A percentile compares a stretch with the other conserved stretches of the same genome.
phyloP scores from a whole-genome alignment of 2,113 vertebrate genomes.

The Saguinus midas region DNA sequence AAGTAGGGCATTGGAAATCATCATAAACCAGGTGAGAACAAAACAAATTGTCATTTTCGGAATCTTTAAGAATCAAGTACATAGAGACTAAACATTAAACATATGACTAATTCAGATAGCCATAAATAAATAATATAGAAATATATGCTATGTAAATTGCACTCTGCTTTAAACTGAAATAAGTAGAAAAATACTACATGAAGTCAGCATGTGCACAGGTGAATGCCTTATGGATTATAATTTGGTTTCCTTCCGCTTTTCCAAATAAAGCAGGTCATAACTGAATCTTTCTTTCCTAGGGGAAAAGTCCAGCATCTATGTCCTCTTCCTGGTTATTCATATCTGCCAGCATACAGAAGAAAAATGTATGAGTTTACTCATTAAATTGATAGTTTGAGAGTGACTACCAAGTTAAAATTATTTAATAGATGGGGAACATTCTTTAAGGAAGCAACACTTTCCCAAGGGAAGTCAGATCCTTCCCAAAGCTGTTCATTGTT shows the following conservation, averaged over 20 bases:
- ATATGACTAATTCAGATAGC: background rate
- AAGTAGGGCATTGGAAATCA: slow-evolving; percentile 1
- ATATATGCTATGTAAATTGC: background rate
- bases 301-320: background rate
- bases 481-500: background rate
- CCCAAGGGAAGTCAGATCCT: background rate
- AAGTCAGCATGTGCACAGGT: background rate
- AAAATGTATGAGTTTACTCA: background rate
- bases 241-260: background rate
- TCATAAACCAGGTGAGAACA: background rate
- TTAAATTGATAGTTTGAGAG: background rate
- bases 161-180: background rate
- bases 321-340: background rate
- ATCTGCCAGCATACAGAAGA: background rate
- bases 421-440: background rate
- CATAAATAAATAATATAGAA: background rate
- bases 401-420: background rate
- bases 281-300: background rate
- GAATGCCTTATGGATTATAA: background rate
- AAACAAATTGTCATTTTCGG: background rate
- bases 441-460: background rate
- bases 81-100: background rate
- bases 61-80: background rate
- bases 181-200: background rate
- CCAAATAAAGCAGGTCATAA: background rate